Conservation (phyloP, 2,113 vertebrate species). For the Cottus gobio region DNA sequence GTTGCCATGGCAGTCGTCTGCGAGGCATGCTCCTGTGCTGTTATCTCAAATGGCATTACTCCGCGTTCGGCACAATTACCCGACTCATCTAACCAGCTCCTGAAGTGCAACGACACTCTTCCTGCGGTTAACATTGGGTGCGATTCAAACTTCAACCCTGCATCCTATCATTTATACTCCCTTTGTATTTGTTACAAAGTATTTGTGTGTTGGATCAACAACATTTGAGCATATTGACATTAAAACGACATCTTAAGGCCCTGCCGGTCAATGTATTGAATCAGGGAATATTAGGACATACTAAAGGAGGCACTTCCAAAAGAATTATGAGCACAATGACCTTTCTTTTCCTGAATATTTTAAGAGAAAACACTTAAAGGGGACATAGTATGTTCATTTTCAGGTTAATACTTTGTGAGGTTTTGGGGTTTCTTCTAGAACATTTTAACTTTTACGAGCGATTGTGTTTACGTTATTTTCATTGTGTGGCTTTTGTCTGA, state of each 20-base stretch:
- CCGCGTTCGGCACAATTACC: conserved; percentile 55
- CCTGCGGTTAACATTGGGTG: neutral
- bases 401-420: neutral
- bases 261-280: conserved; percentile 38
- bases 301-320: conserved; percentile 1
- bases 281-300: conserved; percentile 14
- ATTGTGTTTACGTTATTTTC: too few species aligned
- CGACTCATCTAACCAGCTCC: conserved; percentile 49
- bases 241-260: conserved; percentile 42
- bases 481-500: too few species aligned
- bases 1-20: conserved; percentile 77
- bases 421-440: neutral
- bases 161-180: neutral
- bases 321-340: conserved; percentile 28
- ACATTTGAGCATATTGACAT: conserved; percentile 8
- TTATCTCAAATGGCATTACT: conserved; percentile 63
- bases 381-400: neutral
- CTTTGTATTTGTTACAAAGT: conserved; percentile 1
- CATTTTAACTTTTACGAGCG: neutral
- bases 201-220: neutral
- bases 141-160: neutral
- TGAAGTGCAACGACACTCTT: conserved; percentile 35
- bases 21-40: conserved; percentile 48
- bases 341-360: neutral
- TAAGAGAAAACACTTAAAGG: neutral